Conservation (phyloP, 2,113 vertebrate genomes). For the Chroicocephalus ridibundus region DNA sequence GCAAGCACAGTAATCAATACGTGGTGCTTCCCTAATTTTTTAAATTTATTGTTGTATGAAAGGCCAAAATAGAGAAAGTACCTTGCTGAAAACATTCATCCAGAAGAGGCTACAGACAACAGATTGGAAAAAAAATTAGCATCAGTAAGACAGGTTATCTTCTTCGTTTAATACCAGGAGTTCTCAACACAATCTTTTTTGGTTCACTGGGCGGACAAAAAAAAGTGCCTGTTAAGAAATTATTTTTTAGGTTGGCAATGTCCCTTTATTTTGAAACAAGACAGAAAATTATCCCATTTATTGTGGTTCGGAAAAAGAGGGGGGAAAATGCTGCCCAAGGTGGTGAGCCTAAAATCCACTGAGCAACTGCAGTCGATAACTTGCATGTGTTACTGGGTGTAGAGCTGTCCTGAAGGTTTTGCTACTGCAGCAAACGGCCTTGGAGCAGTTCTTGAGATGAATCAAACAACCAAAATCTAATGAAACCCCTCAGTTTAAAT, state of each 20-base stretch:
- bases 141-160: background rate
- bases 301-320: background rate
- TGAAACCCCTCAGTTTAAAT: background rate
- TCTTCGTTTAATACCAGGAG: background rate
- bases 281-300: background rate
- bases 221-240: background rate
- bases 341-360: background rate
- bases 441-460: background rate
- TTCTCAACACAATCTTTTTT: background rate
- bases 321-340: background rate
- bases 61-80: background rate
- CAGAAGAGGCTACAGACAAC: background rate
- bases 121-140: background rate
- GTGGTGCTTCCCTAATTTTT: background rate
- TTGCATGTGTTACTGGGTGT: background rate
- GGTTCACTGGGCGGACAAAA: background rate
- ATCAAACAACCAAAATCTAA: background rate
- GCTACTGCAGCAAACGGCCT: background rate
- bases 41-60: background rate
- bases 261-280: background rate
- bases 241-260: background rate
- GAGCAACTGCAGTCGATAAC: background rate
- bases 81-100: background rate
- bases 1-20: too few species aligned
- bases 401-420: background rate